Conservation (phyloP, 2,888 invertebrate species). For the Danaus chrysippus region DNA sequence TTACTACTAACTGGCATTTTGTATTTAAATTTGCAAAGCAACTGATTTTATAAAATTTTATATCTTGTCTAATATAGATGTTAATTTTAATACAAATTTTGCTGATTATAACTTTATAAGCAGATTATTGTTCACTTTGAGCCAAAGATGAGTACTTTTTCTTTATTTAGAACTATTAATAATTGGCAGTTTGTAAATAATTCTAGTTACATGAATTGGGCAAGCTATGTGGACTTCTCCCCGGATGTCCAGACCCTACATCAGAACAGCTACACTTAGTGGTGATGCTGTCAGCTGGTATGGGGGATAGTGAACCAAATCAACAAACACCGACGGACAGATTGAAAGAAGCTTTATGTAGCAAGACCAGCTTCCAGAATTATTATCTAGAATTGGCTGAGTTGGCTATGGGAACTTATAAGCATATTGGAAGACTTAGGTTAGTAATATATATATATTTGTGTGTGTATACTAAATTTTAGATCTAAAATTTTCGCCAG, state of each 20-base stretch:
- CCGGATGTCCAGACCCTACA: conserved; percentile 85
- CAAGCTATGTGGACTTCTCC: conserved; percentile 93
- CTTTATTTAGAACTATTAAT: too few species aligned
- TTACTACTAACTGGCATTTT: too few species aligned
- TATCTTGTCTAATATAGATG: too few species aligned
- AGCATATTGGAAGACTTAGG: conserved; percentile 90
- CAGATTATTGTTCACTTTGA: too few species aligned
- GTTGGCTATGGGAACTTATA: conserved; percentile 96
- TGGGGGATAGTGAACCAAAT: conserved; percentile 85
- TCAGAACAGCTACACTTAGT: conserved; percentile 95
- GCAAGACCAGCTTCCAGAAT: conserved; percentile 92
- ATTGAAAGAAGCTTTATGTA: conserved; percentile 93
- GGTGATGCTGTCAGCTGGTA: conserved; percentile 93
- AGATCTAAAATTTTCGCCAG: too few species aligned
- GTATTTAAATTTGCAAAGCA: too few species aligned
- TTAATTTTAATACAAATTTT: too few species aligned
- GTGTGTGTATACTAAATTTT: too few species aligned
- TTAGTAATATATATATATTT: conserved; percentile 33
- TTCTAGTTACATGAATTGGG: conserved; percentile 89
- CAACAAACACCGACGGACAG: conserved; percentile 85
- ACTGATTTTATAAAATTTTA: too few species aligned
- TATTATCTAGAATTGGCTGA: conserved; percentile 96
- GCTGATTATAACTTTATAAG: too few species aligned
- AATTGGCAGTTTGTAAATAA: too few species aligned
- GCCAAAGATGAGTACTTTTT: too few species aligned